Evolutionary conservation across 2,797 vertebrate species (phyloP).

Genomic region (Lagocephalus sceleratus): DNA sequence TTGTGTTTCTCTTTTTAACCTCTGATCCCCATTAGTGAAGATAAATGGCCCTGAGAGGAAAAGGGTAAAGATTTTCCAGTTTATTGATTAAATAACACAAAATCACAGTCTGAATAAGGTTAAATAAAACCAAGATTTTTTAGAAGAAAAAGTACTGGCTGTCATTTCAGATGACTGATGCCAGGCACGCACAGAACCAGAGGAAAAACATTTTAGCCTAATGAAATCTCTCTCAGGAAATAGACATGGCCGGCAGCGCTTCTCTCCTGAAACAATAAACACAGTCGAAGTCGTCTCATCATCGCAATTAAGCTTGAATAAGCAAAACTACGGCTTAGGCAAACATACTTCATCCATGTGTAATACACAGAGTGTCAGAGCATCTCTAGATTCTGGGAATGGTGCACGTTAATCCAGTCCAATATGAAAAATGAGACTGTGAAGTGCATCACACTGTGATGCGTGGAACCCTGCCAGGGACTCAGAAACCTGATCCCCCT

Average conservation of each 20-base stretch:
- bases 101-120: not conserved
- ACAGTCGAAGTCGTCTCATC: slow-evolving; percentile 43
- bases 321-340: slow-evolving; percentile 51
- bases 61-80: slow-evolving; percentile 8
- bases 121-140: not conserved
- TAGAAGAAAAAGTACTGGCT: slow-evolving; percentile 5
- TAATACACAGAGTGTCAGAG: slow-evolving; percentile 24
- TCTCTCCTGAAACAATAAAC: slow-evolving; percentile 66
- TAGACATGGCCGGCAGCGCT: slow-evolving; percentile 43
- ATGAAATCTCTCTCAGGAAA: slow-evolving; percentile 54
- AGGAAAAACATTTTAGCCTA: slow-evolving; percentile 8
- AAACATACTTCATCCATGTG: slow-evolving; percentile 31
- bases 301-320: slow-evolving; percentile 61
- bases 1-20: slow-evolving; percentile 11
- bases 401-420: slow-evolving; percentile 32
- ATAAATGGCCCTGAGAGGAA: slow-evolving; percentile 22
- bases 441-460: slow-evolving; percentile 5
- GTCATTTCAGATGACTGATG: slow-evolving; percentile 10
- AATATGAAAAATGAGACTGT: slow-evolving; percentile 29
- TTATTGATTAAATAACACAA: slow-evolving; percentile 23
- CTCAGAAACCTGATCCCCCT: slow-evolving; percentile 16
- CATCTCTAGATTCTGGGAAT: slow-evolving; percentile 43
- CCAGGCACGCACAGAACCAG: slow-evolving; percentile 17
- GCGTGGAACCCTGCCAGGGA: not conserved
- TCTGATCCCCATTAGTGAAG: slow-evolving; percentile 30